phyloP scores from a whole-genome alignment of 2,797 vertebrate genomes.

The Presbytis comata region DNA sequence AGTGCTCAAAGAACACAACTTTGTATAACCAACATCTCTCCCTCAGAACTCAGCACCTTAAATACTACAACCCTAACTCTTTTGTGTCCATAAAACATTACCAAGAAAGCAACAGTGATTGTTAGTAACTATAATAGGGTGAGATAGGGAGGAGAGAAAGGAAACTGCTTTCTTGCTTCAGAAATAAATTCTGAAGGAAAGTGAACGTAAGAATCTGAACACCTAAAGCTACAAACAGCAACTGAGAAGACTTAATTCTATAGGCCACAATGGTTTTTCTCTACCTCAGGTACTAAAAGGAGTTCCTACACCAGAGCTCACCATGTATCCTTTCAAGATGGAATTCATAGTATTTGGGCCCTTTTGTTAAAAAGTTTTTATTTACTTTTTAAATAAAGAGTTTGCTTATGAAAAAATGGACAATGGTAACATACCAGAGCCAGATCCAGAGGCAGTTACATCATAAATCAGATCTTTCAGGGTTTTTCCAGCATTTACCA shows the following conservation, averaged over 20 bases:
- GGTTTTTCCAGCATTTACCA: slow-evolving; percentile 89
- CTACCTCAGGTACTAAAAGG: background rate
- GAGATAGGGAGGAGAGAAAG: background rate
- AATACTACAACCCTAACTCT: background rate
- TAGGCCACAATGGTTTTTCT: background rate
- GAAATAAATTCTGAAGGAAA: background rate
- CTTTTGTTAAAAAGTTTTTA: background rate
- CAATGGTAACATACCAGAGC: slow-evolving; percentile 89
- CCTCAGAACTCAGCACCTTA: background rate
- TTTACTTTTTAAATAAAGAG: slow-evolving; percentile 1
- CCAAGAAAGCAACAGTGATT: background rate
- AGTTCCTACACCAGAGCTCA: background rate
- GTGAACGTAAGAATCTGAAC: background rate
- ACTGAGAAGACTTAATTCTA: background rate
- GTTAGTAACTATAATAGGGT: background rate
- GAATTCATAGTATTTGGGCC: background rate
- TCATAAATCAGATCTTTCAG: slow-evolving; percentile 95
- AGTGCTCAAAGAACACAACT: background rate
- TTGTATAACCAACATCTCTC: background rate
- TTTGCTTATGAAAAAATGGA: background rate
- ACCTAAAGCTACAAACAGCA: background rate
- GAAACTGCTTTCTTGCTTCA: background rate
- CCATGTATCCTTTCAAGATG: background rate
- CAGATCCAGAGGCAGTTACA: slow-evolving; percentile 96
- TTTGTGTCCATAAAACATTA: background rate